Evolutionary conservation across 2,113 vertebrate genomes (phyloP).

Genomic region (Trochalopteron elliotii): DNA sequence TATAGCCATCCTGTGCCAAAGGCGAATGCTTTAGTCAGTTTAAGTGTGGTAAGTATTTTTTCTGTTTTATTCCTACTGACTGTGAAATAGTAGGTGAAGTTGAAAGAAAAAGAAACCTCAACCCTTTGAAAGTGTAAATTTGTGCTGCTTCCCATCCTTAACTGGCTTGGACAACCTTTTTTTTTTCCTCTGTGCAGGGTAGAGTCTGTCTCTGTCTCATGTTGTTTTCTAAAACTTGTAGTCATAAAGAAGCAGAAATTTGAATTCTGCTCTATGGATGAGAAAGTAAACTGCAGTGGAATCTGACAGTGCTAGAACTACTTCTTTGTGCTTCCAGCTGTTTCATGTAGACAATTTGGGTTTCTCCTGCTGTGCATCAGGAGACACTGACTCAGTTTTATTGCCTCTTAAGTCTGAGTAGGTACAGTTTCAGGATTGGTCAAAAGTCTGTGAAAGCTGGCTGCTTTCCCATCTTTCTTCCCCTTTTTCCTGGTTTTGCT

Average conservation of each 20-base stretch:
- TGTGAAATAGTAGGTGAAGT: neutral
- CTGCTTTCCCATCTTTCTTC: neutral
- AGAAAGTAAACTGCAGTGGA: neutral
- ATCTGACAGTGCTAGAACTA: neutral
- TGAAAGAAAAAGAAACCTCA: neutral
- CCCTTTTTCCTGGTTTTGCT: neutral
- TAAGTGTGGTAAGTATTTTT: conserved; percentile 89
- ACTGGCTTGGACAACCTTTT: neutral
- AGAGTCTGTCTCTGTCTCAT: neutral
- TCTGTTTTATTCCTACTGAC: neutral
- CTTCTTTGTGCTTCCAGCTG: neutral
- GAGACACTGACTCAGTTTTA: neutral
- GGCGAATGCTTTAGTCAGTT: conserved; percentile 87
- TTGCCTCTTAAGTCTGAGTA: neutral
- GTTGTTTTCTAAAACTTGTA: neutral
- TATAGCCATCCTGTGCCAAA: conserved; percentile 91
- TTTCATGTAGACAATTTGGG: neutral
- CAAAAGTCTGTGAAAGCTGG: neutral
- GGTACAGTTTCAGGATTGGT: neutral
- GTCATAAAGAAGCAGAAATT: conserved; percentile 1
- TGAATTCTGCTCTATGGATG: neutral
- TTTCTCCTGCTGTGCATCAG: conserved; percentile 22
- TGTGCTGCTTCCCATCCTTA: neutral
- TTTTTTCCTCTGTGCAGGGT: neutral
- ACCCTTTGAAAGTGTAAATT: neutral